These are phyloP conservation scores for Agrypnus murinus DNA, from an alignment of 2,888 invertebrate species.

Conservation along the genomic window DNA sequence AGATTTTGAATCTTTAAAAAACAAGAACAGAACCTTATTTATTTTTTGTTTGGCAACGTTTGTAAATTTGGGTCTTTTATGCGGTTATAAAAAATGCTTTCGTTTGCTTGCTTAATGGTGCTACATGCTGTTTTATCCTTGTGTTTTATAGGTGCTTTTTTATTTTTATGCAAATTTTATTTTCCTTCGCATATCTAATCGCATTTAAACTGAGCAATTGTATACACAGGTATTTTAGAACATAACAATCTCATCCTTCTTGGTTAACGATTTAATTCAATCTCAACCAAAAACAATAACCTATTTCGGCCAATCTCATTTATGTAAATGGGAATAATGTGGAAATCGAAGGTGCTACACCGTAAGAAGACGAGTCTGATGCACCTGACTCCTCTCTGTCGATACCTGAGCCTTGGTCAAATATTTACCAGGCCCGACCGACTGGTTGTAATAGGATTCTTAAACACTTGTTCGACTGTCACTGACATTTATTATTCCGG, in stretches of 20 bases:
- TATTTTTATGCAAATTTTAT: constrained; percentile 48
- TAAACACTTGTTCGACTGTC: constrained; percentile 59
- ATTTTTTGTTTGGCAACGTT: constrained; percentile 8
- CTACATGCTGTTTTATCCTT: constrained; percentile 43
- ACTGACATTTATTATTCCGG: constrained; percentile 55
- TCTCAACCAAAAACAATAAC: constrained; percentile 37
- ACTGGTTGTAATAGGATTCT: constrained; percentile 57
- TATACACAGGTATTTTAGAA: constrained; percentile 14
- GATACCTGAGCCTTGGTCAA: constrained; percentile 47
- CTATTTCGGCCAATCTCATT: constrained; percentile 40
- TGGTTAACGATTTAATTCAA: constrained; percentile 44
- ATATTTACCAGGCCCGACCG: constrained; percentile 47
- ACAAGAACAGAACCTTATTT: neutral
- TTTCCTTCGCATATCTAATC: constrained; percentile 32
- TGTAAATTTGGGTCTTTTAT: constrained; percentile 31
- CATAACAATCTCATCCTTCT: constrained; percentile 8
- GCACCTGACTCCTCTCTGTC: constrained; percentile 35
- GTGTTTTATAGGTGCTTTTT: constrained; percentile 33
- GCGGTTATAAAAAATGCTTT: constrained; percentile 36
- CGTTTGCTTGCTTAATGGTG: constrained; percentile 35
- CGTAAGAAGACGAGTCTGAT: constrained; percentile 28
- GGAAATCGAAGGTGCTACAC: constrained; percentile 44
- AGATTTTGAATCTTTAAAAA: too few relatives aligned
- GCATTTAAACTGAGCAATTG: constrained; percentile 16
- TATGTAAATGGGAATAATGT: constrained; percentile 45